Percentiles rank a stretch among this genome's conserved stretches.
phyloP scores from a whole-genome alignment of 2,113 vertebrate genomes.

The Colistium nudipinnis region DNA sequence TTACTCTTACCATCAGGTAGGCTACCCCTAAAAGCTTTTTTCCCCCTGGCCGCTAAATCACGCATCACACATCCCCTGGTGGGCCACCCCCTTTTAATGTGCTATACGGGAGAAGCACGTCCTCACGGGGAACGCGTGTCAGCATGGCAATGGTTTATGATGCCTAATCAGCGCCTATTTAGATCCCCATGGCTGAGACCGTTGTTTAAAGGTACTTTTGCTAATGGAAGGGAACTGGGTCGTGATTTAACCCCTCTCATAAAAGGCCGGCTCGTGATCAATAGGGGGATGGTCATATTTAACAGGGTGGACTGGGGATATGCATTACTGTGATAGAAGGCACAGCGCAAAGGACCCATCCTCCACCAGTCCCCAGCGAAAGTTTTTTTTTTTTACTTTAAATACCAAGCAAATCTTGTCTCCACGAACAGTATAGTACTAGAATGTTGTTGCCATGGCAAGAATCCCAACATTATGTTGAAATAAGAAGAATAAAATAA shows the following conservation, averaged over 20 bases:
- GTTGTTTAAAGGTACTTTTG: constrained; percentile 69
- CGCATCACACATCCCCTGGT: constrained; percentile 8
- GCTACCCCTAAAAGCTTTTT: constrained; percentile 62
- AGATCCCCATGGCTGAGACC: constrained; percentile 38
- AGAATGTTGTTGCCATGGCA: too few species aligned
- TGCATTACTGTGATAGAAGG: constrained; percentile 73
- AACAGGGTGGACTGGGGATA: constrained; percentile 63
- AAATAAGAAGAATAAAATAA: too few species aligned
- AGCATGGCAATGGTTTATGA: constrained; percentile 60
- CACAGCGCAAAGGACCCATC: background rate
- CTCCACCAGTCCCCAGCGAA: constrained; percentile 19
- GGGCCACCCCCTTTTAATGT: constrained; percentile 53
- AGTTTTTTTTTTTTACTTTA: too few species aligned
- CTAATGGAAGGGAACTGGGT: constrained; percentile 78
- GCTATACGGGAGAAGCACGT: constrained; percentile 42
- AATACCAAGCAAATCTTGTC: too few species aligned
- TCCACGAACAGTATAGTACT: too few species aligned
- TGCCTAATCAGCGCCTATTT: constrained; percentile 62
- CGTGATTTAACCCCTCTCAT: constrained; percentile 75
- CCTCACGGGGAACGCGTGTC: constrained; percentile 63
- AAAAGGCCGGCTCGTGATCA: constrained; percentile 73
- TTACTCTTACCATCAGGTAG: constrained; percentile 88
- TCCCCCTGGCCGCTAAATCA: constrained; percentile 44
- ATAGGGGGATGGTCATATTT: constrained; percentile 73
- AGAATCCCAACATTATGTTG: too few species aligned